phyloP scores from a whole-genome alignment of 2,113 vertebrate species.

The Dendropsophus ebraccatus region DNA sequence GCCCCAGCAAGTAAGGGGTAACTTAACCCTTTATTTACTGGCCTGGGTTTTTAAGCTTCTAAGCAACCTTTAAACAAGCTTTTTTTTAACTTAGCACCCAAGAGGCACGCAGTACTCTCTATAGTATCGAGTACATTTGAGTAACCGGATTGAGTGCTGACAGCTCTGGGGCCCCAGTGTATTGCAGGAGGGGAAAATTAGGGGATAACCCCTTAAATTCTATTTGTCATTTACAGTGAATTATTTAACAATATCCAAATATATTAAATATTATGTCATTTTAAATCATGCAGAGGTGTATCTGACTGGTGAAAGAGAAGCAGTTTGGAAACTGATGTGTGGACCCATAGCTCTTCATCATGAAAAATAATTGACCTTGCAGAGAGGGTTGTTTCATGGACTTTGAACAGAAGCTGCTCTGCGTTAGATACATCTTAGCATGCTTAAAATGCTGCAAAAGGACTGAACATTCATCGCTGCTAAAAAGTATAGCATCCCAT shows the following conservation, averaged over 20 bases:
- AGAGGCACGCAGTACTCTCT: no score
- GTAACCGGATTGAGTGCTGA: no score
- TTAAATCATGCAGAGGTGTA: background rate
- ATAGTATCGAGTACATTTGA: no score
- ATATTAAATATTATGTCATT: background rate
- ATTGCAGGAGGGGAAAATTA: no score
- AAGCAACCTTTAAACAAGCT: no score
- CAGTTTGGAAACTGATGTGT: conserved; percentile 3
- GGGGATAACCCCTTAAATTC: no score
- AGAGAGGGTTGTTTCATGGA: conserved; percentile 24
- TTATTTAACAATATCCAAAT: background rate
- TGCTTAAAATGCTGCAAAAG: conserved; percentile 36
- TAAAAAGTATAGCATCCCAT: conserved; percentile 19
- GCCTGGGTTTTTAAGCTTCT: no score
- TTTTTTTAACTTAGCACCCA: no score
- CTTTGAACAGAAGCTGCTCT: conserved; percentile 38
- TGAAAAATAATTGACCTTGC: conserved; percentile 43
- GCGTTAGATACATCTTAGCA: conserved; percentile 12
- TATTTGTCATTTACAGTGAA: background rate
- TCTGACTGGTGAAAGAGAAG: background rate
- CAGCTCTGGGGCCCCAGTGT: no score
- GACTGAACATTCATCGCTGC: background rate
- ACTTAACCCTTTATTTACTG: no score
- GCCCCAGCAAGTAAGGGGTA: no score
- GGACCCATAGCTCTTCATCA: conserved; percentile 24